phyloP scores from a whole-genome alignment of 2,113 vertebrate genomes.

The Tyrannus savana region DNA sequence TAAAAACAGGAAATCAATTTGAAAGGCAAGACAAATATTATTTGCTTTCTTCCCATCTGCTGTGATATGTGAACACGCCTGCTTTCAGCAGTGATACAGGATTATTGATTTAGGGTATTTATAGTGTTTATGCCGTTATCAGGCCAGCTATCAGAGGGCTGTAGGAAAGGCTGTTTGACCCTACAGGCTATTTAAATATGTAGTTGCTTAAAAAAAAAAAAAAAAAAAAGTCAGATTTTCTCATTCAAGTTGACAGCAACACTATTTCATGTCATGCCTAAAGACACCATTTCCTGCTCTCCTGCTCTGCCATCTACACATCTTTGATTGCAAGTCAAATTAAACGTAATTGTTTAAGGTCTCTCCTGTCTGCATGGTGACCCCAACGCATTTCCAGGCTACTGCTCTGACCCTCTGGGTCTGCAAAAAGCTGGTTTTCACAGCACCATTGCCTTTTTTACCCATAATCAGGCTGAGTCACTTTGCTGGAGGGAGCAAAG shows the following conservation, averaged over 20 bases:
- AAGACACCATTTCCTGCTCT: slow-evolving; percentile 68
- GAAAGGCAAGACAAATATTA: slow-evolving; percentile 69
- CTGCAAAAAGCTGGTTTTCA: slow-evolving; percentile 46
- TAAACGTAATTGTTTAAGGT: slow-evolving; percentile 23
- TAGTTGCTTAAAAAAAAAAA: neutral
- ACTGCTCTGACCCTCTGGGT: slow-evolving; percentile 35
- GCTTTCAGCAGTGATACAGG: slow-evolving; percentile 36
- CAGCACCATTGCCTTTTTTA: neutral
- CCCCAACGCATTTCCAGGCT: slow-evolving; percentile 43
- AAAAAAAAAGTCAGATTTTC: neutral
- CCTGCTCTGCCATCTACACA: slow-evolving; percentile 59
- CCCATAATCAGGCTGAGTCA: neutral
- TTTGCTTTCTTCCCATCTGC: slow-evolving; percentile 73
- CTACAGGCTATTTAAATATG: slow-evolving; percentile 9
- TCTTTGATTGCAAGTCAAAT: slow-evolving; percentile 61
- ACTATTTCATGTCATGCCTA: slow-evolving; percentile 59
- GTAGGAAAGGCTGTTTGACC: slow-evolving; percentile 27
- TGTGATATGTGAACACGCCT: neutral
- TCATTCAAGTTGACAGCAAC: slow-evolving; percentile 54
- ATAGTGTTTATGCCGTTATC: slow-evolving; percentile 35
- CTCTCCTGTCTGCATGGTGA: neutral
- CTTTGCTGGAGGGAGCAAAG: slow-evolving; percentile 22
- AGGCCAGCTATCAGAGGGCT: slow-evolving; percentile 15
- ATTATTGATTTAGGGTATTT: slow-evolving; percentile 60
- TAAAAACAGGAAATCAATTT: slow-evolving; percentile 69